Base-by-base conservation (phyloP, 2,888 invertebrate genomes). In the Heliconius ismenius region DNA sequence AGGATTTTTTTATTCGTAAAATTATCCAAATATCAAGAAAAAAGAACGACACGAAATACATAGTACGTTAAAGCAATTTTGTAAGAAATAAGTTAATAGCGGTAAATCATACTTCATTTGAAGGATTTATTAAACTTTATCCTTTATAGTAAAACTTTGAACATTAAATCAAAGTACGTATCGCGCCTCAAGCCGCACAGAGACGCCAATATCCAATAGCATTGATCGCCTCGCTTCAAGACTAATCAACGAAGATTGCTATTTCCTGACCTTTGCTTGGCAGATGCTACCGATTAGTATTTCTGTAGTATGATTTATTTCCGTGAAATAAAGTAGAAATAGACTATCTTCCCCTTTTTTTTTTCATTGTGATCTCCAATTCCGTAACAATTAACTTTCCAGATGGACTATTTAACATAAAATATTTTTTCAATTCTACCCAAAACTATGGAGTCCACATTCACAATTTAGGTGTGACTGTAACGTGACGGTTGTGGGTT, bases 151-250 rank as follows among this genome's bases (percentile, higher is more conserved):
- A 43, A 39, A 67, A 43, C 39, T 67, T 43, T 43, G 24, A 15
- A 67, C 24, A 67, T n/a, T 39, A 43, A 39, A 43, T 67, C 67
- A 67, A 18, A 43, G 36, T 39, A 6, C 39, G 67, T 24, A 39
- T 67, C 39, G 15, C 65, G 13, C 4, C 15, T n/a, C 67, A 15
- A 67, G 39, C 18, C 9, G 67, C 67, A 43, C 39, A 24, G 13
- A 26, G 39, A 67, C 43, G 67, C 67, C 67, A 67, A 43, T 67
- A 67, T 39, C 67, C 7, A 67, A 67, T 67, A 39, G 39, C 67
- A 67, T 67, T 67, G 67, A 67, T 67, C 67, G 67, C 67, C 67
- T 67, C 67, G 43, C 39, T 67, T 67, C 67, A 24, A 67, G 39
- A 67, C 67, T 43, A 67, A 67, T 67, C 39, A 67, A 58, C 54